A percentile compares a stretch with the other conserved stretches of the same genome.
Conservation (phyloP, 1,140 invertebrate genomes). For the Drosophila sproati region DNA sequence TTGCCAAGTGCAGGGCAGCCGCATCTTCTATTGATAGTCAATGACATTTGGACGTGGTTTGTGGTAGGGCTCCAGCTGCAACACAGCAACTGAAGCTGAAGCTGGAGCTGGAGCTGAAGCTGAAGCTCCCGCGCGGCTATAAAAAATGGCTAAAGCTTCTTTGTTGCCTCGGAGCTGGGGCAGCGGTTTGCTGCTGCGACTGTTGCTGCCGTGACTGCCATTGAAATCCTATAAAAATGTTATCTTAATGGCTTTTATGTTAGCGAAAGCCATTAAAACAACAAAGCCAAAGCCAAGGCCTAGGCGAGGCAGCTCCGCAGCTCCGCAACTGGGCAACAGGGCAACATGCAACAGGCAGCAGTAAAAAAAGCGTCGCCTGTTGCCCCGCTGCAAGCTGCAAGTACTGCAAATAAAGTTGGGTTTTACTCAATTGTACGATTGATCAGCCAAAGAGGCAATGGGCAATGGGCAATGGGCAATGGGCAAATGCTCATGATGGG, state of each 20-base stretch:
- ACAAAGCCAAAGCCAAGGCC: conserved; percentile 62
- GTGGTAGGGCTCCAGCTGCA: conserved; percentile 57
- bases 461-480: conserved; percentile 39
- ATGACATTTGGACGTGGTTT: conserved; percentile 82
- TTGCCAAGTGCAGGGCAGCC: conserved; percentile 53
- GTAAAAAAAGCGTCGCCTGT: conserved; percentile 56
- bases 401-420: conserved; percentile 81
- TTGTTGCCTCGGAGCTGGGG: conserved; percentile 58
- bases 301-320: conserved; percentile 38
- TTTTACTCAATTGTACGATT: conserved; percentile 83
- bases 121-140: conserved; percentile 53
- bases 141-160: conserved; percentile 78
- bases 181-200: conserved; percentile 27
- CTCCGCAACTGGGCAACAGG: conserved; percentile 14
- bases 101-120: neutral
- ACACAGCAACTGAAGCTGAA: conserved; percentile 26
- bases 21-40: conserved; percentile 82
- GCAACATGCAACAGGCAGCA: conserved; percentile 47
- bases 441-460: conserved; percentile 70
- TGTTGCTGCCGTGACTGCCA: conserved; percentile 75
- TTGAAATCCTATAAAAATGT: conserved; percentile 84
- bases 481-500: conserved; percentile 50
- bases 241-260: conserved; percentile 84
- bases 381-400: conserved; percentile 45
- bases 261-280: conserved; percentile 84